phyloP scores from a whole-genome alignment of 2,797 vertebrate species.

The Micromesistius poutassou region DNA sequence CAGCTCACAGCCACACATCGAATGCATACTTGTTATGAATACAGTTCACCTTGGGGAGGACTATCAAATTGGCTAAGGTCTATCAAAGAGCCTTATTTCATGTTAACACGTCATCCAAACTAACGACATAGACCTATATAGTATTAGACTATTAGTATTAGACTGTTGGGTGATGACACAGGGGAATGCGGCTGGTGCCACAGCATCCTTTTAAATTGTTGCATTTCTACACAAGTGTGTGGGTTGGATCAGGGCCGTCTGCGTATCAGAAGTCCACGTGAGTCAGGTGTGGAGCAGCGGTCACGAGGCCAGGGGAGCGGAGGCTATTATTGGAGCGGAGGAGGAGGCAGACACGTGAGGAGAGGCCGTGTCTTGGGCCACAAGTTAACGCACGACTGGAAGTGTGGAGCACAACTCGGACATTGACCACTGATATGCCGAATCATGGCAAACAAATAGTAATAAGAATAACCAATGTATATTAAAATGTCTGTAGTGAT shows the following conservation, averaged over 20 bases:
- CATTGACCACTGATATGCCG: background rate
- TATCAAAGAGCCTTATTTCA: background rate
- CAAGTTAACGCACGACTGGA: conserved; percentile 63
- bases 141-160: background rate
- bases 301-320: conserved; percentile 69
- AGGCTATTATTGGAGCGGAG: conserved; percentile 76
- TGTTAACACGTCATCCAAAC: background rate
- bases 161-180: background rate
- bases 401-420: background rate
- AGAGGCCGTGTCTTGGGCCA: conserved; percentile 64
- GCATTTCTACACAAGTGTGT: conserved; percentile 28
- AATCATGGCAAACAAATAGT: background rate
- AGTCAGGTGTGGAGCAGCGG: conserved; percentile 78
- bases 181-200: conserved; percentile 12
- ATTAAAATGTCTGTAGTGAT: background rate
- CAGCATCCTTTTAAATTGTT: conserved; percentile 10
- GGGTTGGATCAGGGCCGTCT: conserved; percentile 64
- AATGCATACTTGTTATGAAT: conserved; percentile 4
- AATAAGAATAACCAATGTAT: too few species aligned
- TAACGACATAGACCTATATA: background rate
- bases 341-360: conserved; percentile 75
- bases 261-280: conserved; percentile 78
- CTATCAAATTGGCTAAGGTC: too few species aligned
- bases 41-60: background rate
- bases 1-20: conserved; percentile 23